Percentiles rank a stretch among this genome's conserved stretches.
phyloP scores from a whole-genome alignment of 2,797 vertebrate genomes.

The Crypturellus tataupa region DNA sequence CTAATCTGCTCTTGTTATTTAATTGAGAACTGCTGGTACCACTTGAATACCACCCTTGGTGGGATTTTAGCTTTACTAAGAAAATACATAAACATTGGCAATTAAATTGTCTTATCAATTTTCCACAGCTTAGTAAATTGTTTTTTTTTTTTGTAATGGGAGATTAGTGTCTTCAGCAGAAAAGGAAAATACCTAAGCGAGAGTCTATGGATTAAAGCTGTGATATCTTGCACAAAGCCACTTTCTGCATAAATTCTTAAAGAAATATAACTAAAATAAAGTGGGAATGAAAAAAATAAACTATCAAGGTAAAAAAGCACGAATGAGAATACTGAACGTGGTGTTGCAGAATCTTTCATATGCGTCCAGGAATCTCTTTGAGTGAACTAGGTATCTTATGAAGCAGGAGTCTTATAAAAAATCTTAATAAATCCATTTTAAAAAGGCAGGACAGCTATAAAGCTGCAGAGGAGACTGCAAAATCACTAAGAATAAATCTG shows the following conservation, averaged over 20 bases:
- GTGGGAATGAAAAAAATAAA: slow-evolving; percentile 5
- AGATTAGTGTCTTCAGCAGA: slow-evolving; percentile 69
- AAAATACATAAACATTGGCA: slow-evolving; percentile 61
- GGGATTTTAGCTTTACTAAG: slow-evolving; percentile 54
- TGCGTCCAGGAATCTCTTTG: not conserved
- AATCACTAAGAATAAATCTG: not conserved
- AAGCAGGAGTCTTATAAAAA: not conserved
- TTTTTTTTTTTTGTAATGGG: slow-evolving; percentile 56
- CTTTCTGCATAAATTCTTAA: slow-evolving; percentile 16
- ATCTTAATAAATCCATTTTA: not conserved
- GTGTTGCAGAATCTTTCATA: not conserved
- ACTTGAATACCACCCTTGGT: slow-evolving; percentile 40
- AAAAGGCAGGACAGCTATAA: not conserved
- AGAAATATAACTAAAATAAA: slow-evolving; percentile 1
- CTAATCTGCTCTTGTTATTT: slow-evolving; percentile 45
- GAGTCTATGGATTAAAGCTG: not conserved
- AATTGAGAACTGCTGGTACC: slow-evolving; percentile 55
- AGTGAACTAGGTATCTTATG: not conserved
- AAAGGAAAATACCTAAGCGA: slow-evolving; percentile 25
- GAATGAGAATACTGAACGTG: not conserved
- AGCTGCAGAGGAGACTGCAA: not conserved
- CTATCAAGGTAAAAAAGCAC: not conserved
- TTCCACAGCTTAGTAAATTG: slow-evolving; percentile 74
- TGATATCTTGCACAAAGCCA: not conserved
- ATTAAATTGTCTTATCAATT: slow-evolving; percentile 80